Conservation (phyloP, 1,140 invertebrate species). For the Stegodyphus dumicola region DNA sequence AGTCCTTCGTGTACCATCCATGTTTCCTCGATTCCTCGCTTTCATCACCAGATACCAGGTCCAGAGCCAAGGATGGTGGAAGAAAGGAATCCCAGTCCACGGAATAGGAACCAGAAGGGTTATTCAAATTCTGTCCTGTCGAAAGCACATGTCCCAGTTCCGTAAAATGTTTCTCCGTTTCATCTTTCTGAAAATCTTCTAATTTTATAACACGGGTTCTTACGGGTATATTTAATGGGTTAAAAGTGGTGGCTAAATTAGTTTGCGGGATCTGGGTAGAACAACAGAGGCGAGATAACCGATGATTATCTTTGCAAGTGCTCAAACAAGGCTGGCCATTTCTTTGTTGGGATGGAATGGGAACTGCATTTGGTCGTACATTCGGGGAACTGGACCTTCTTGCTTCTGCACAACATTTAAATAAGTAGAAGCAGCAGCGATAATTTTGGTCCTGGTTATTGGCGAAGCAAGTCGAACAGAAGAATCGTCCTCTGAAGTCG, state of each 20-base stretch:
- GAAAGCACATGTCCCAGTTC: too few relatives aligned
- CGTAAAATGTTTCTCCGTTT: too few relatives aligned
- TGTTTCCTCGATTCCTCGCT: neutral
- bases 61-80: constrained; percentile 28
- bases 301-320: neutral
- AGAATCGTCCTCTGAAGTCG: constrained; percentile 33
- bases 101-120: too few relatives aligned
- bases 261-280: too few relatives aligned
- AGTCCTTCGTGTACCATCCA: constrained; percentile 35
- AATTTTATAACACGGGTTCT: neutral
- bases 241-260: too few relatives aligned
- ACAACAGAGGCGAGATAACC: too few relatives aligned
- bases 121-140: too few relatives aligned
- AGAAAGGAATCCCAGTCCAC: neutral
- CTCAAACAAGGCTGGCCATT: neutral
- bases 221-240: neutral
- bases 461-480: constrained; percentile 43
- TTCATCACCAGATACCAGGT: constrained; percentile 15
- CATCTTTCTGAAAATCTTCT: too few relatives aligned
- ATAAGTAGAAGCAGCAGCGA: constrained; percentile 43
- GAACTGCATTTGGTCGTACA: neutral
- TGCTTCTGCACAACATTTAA: constrained; percentile 44
- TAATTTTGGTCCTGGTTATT: constrained; percentile 51
- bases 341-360: neutral
- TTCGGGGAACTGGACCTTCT: constrained; percentile 25